A percentile compares a stretch with the other conserved stretches of the same genome.
Evolutionary conservation across 2,797 vertebrate species (phyloP).

Genomic region (Siniperca undulata): DNA sequence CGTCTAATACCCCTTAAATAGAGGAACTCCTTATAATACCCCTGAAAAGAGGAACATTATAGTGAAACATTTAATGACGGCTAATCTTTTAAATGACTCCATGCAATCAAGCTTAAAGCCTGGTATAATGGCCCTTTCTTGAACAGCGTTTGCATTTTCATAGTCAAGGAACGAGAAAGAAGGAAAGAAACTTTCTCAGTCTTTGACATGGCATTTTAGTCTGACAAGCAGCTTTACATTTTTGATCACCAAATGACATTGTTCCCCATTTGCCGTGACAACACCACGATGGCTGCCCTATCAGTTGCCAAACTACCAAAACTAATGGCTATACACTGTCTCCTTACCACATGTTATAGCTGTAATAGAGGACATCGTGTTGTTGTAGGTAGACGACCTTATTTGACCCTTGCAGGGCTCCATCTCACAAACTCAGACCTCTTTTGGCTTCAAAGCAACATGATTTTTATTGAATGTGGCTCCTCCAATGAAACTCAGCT

Average conservation of each 20-base stretch:
- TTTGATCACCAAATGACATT: slow-evolving; percentile 45
- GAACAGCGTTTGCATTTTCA: slow-evolving; percentile 54
- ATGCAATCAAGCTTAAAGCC: slow-evolving; percentile 74
- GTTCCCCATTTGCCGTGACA: slow-evolving; percentile 26
- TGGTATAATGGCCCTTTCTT: slow-evolving; percentile 65
- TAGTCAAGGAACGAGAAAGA: slow-evolving; percentile 26
- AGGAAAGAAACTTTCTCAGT: slow-evolving; percentile 25
- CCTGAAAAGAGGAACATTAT: slow-evolving; percentile 63
- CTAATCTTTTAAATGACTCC: slow-evolving; percentile 75
- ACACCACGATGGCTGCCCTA: slow-evolving; percentile 23
- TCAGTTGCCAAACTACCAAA: slow-evolving; percentile 18
- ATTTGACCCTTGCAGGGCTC: slow-evolving; percentile 26
- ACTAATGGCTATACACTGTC: not conserved
- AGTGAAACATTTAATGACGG: slow-evolving; percentile 71
- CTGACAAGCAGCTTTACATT: slow-evolving; percentile 40
- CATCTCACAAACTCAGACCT: slow-evolving; percentile 19
- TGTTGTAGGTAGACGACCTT: not conserved
- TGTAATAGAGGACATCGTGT: not conserved
- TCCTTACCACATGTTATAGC: slow-evolving; percentile 15
- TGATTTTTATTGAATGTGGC: slow-evolving; percentile 56
- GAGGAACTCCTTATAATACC: slow-evolving; percentile 49
- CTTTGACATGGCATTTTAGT: slow-evolving; percentile 33
- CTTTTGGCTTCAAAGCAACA: slow-evolving; percentile 41
- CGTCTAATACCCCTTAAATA: slow-evolving; percentile 58
- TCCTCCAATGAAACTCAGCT: slow-evolving; percentile 44